Base-by-base conservation (phyloP, 2,888 invertebrate species). In the Serripes groenlandicus region DNA sequence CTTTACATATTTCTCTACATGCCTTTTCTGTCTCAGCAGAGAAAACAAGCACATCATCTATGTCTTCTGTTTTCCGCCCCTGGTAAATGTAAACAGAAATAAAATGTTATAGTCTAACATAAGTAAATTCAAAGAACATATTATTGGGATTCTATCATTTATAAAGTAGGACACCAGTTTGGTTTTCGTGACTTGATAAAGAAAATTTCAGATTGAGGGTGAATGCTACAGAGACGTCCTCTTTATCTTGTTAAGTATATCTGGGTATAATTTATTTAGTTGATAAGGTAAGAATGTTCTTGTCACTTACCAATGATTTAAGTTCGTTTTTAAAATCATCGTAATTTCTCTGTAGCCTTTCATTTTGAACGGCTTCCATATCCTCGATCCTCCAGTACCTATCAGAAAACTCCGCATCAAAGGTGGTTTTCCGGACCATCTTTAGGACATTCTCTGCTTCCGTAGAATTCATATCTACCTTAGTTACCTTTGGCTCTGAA, bases 1-100 rank as follows among this genome's bases (percentile, higher is more conserved):
- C 85, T 64, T 66, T 69, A 54, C 85, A 83, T 26, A 89, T 85
- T n/a, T 83, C 83, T 34, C 78, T 73, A 60, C 80, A 82, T 4
- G 74, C 28, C n/a, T 69, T 79, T 72, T 84, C 83, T 56, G 85
- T 72, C 23, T 86, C 87, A 1, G 75, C 85, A 42, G 85, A 74
- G 37, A 87, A 89, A 15, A 86, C 58, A 2, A 82, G 42, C 9
- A 62, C 56, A 11, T 89, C 89, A 35, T 80, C 54, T 0, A 81
- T 49, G 23, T 86, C 79, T 54, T 85, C 75, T 1, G 49, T 62
- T 30, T 71, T 78, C 37, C 85, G 56, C 3, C 81, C 85, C 89
- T 89, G 60, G n/a, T 9, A 74, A 71, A 72, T 26, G n/a, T 58
- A n/a, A 3, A 54, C n/a, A 23, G n/a, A n/a, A n/a, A n/a, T n/a